Percentiles rank a stretch among this genome's conserved stretches.
Evolutionary conservation across 2,888 invertebrate species (phyloP).

Genomic region (Dromius quadrimaculatus): DNA sequence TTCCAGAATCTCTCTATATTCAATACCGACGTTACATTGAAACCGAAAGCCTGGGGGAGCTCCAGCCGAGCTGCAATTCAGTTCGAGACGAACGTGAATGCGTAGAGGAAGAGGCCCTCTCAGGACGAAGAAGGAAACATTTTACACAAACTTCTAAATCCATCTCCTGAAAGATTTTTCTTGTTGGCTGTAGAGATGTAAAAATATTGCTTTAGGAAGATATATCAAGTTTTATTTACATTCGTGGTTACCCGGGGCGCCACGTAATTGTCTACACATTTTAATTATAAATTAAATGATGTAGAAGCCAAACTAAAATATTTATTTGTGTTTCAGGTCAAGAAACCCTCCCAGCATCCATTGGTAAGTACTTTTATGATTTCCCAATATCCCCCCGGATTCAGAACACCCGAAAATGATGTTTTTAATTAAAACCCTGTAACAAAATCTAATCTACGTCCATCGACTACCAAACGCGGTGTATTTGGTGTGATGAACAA

Average conservation of each 20-base stretch:
- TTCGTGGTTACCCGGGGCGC: no score
- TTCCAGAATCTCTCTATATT: slow-evolving; percentile 54
- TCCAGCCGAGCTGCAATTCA: slow-evolving; percentile 18
- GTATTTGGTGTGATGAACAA: slow-evolving; percentile 3
- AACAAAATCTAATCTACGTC: slow-evolving; percentile 1
- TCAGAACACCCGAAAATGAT: background rate
- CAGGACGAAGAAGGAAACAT: no score
- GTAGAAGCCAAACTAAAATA: background rate
- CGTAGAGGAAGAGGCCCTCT: background rate
- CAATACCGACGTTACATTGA: slow-evolving; percentile 51
- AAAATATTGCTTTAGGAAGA: no score
- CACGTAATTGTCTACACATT: background rate
- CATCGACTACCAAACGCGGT: background rate
- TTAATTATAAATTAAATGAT: background rate
- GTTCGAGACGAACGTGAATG: background rate
- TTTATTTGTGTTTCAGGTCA: background rate
- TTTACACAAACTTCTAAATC: no score
- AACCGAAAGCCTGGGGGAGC: slow-evolving; percentile 40
- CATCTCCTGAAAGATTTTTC: background rate
- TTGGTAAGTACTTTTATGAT: slow-evolving; percentile 8
- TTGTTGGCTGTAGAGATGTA: background rate
- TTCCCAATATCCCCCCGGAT: background rate
- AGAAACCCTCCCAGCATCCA: background rate
- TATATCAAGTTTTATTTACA: no score
- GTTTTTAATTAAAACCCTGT: slow-evolving; percentile 22